phyloP scores from a whole-genome alignment of 2,888 invertebrate species.

The Laothoe populi region DNA sequence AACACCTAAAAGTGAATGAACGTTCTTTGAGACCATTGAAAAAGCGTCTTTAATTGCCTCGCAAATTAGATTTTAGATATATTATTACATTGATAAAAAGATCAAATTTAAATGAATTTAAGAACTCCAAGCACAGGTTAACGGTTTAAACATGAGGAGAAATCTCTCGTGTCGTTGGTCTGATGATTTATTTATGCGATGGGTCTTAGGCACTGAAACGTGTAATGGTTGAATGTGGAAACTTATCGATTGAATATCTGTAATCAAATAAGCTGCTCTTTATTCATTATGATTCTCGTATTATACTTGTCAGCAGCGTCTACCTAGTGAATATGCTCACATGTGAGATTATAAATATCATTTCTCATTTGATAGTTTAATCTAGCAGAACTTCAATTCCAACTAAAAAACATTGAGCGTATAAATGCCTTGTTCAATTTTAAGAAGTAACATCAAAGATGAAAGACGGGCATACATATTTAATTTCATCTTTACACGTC shows the following conservation, averaged over 20 bases:
- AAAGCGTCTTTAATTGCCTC: neutral
- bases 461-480: too few relatives aligned
- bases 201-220: conserved; percentile 4
- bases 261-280: conserved; percentile 12
- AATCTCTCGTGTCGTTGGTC: neutral
- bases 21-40: neutral
- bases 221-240: conserved; percentile 22
- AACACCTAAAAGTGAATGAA: neutral
- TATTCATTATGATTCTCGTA: neutral
- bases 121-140: neutral
- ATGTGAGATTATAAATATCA: too few relatives aligned
- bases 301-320: neutral
- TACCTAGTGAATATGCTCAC: neutral
- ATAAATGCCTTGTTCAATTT: too few relatives aligned
- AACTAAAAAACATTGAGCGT: too few relatives aligned
- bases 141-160: conserved; percentile 9
- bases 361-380: too few relatives aligned
- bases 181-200: conserved; percentile 18
- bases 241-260: conserved; percentile 1
- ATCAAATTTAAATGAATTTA: neutral
- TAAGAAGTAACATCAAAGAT: too few relatives aligned
- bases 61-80: neutral
- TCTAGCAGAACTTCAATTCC: too few relatives aligned
- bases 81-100: neutral
- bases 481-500: too few relatives aligned